Conservation (phyloP, 2,113 vertebrate genomes). For the Neogobius melanostomus region DNA sequence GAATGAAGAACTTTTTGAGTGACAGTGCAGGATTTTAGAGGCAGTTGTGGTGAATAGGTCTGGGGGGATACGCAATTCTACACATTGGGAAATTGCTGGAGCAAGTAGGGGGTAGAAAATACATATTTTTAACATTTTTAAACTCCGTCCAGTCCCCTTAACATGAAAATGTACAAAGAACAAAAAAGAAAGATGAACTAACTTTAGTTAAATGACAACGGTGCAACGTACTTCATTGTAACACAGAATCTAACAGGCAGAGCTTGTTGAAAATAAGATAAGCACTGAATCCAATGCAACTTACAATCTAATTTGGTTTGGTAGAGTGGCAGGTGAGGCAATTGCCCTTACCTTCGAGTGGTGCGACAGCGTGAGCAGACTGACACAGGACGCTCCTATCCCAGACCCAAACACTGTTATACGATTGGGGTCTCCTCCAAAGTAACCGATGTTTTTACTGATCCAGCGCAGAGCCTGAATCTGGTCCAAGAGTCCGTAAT, state of each 20-base stretch:
- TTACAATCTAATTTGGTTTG: neutral
- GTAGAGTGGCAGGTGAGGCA: neutral
- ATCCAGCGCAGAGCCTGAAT: conserved; percentile 98
- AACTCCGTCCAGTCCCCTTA: too few species aligned
- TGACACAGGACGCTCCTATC: conserved; percentile 83
- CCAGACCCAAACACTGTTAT: conserved; percentile 96
- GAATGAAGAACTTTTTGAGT: too few species aligned
- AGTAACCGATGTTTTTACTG: conserved; percentile 96
- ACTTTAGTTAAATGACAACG: neutral
- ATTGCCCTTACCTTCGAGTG: conserved; percentile 90
- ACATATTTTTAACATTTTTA: too few species aligned
- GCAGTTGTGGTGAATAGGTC: too few species aligned
- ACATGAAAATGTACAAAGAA: neutral
- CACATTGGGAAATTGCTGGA: too few species aligned
- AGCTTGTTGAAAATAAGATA: neutral
- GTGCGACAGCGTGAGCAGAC: conserved; percentile 93
- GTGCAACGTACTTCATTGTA: neutral
- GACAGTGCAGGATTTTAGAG: too few species aligned
- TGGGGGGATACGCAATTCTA: too few species aligned
- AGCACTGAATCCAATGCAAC: neutral
- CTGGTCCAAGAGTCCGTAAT: conserved; percentile 95
- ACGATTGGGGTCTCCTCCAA: conserved; percentile 90
- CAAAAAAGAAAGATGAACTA: neutral
- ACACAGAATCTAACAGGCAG: neutral
- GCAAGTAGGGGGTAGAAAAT: too few species aligned